phyloP scores from a whole-genome alignment of 2,888 invertebrate genomes.

The Aspidiotus rigidus region DNA sequence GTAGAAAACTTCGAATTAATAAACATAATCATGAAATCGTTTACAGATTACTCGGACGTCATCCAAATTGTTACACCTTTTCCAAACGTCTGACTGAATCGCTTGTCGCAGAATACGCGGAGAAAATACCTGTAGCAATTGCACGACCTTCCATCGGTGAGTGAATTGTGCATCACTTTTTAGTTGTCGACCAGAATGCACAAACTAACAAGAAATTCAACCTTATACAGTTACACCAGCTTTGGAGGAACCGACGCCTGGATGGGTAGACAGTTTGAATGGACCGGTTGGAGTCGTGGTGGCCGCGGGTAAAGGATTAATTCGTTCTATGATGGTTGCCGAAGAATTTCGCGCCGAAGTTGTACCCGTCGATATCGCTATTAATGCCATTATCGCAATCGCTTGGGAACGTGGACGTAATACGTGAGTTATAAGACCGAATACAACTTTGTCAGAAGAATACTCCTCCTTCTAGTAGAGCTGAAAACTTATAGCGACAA shows the following conservation, averaged over 20 bases:
- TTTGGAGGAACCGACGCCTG: slow-evolving; percentile 64
- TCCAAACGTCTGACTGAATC: slow-evolving; percentile 90
- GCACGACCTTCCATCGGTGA: slow-evolving; percentile 86
- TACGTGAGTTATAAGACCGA: slow-evolving; percentile 36
- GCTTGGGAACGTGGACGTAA: slow-evolving; percentile 53
- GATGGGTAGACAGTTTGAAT: slow-evolving; percentile 86
- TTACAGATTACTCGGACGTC: slow-evolving; percentile 58
- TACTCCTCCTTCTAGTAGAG: not conserved
- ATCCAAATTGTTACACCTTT: slow-evolving; percentile 92
- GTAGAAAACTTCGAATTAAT: no score
- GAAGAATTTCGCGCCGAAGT: slow-evolving; percentile 55
- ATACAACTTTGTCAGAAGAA: not conserved
- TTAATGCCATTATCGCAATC: slow-evolving; percentile 67
- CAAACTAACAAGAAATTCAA: not conserved
- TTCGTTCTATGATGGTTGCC: slow-evolving; percentile 72
- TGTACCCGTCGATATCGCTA: slow-evolving; percentile 68
- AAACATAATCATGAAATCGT: no score
- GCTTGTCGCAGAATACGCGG: slow-evolving; percentile 61
- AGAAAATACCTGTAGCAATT: slow-evolving; percentile 68
- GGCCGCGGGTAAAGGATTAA: slow-evolving; percentile 76
- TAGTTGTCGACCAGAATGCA: not conserved
- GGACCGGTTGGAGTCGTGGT: slow-evolving; percentile 80
- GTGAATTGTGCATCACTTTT: slow-evolving; percentile 36
- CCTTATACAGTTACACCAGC: slow-evolving; percentile 68
- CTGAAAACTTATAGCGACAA: not conserved